Percentiles rank a stretch among this genome's conserved stretches.
Evolutionary conservation across 2,888 invertebrate genomes (phyloP).

Genomic region (Mythimna lalbum): DNA sequence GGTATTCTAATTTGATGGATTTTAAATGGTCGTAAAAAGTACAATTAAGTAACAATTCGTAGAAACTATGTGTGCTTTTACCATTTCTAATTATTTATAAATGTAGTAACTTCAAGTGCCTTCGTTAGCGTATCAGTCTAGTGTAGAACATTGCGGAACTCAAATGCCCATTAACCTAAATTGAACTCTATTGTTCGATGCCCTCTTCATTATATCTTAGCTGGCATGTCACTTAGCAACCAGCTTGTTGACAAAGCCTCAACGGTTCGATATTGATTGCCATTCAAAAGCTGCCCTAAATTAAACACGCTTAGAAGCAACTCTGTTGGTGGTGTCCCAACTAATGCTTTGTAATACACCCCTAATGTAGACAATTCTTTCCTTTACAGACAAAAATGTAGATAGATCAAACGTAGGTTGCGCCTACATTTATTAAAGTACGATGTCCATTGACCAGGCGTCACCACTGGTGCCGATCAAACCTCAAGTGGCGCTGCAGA

Average conservation of each 20-base stretch:
- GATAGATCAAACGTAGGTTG: slow-evolving; percentile 81
- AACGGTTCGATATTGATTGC: slow-evolving; percentile 67
- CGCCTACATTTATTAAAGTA: slow-evolving; percentile 80
- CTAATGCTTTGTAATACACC: slow-evolving; percentile 57
- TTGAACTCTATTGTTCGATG: slow-evolving; percentile 78
- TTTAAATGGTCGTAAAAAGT: slow-evolving; percentile 45
- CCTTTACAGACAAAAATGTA: slow-evolving; percentile 89
- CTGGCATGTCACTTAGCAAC: slow-evolving; percentile 73
- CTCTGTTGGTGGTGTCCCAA: slow-evolving; percentile 77
- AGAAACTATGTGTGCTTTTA: slow-evolving; percentile 5
- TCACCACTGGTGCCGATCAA: slow-evolving; percentile 89
- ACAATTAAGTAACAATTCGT: slow-evolving; percentile 20
- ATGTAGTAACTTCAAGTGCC: slow-evolving; percentile 28
- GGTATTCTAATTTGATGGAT: slow-evolving; percentile 40
- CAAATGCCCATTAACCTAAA: slow-evolving; percentile 81
- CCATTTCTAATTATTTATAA: slow-evolving; percentile 35
- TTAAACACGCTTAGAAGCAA: slow-evolving; percentile 70
- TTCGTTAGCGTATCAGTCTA: slow-evolving; percentile 51
- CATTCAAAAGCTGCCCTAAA: slow-evolving; percentile 69
- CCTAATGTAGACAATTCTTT: slow-evolving; percentile 79
- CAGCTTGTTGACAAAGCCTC: slow-evolving; percentile 70
- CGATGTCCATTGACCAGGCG: slow-evolving; percentile 90
- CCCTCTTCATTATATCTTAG: slow-evolving; percentile 77
- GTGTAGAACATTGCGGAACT: slow-evolving; percentile 71
- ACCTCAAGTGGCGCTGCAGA: slow-evolving; percentile 84